A percentile compares a stretch with the other conserved stretches of the same genome.
Evolutionary conservation across 2,888 invertebrate genomes (phyloP).

Genomic region (Machimus atricapillus): DNA sequence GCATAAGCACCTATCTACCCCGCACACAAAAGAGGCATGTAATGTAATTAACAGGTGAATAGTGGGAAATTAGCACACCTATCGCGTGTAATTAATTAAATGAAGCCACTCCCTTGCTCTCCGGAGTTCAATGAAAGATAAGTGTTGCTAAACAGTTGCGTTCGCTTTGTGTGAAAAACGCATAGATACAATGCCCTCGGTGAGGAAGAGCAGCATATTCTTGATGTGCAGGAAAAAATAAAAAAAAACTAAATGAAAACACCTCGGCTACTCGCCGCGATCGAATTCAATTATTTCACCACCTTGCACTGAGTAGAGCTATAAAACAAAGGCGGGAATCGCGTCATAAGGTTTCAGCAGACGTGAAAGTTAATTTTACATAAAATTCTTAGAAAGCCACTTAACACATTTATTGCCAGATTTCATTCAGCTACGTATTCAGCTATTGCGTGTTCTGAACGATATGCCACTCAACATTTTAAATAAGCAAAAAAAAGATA

Average conservation of each 20-base stretch:
- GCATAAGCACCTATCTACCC: neutral
- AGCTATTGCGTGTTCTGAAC: neutral
- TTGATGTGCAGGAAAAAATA: neutral
- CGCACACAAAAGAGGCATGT: neutral
- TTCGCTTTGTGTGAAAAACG: neutral
- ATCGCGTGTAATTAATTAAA: slow-evolving; percentile 25
- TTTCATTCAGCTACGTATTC: neutral
- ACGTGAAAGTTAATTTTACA: neutral
- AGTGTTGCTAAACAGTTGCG: neutral
- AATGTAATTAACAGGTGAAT: slow-evolving; percentile 1
- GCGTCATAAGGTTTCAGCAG: neutral
- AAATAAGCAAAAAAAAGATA: neutral
- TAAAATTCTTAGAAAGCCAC: slow-evolving; percentile 1
- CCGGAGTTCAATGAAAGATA: neutral
- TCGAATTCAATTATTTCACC: neutral
- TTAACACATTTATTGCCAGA: neutral
- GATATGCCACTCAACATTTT: neutral
- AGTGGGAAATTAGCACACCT: slow-evolving; percentile 5
- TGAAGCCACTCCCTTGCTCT: neutral
- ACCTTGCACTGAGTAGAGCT: neutral
- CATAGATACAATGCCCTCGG: neutral
- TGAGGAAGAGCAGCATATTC: neutral
- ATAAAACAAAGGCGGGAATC: neutral
- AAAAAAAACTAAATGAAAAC: neutral
- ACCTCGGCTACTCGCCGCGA: neutral